A percentile compares a stretch with the other conserved stretches of the same genome.
Evolutionary conservation across 2,888 invertebrate species (phyloP).

Genomic region (Tetranychus truncatus): DNA sequence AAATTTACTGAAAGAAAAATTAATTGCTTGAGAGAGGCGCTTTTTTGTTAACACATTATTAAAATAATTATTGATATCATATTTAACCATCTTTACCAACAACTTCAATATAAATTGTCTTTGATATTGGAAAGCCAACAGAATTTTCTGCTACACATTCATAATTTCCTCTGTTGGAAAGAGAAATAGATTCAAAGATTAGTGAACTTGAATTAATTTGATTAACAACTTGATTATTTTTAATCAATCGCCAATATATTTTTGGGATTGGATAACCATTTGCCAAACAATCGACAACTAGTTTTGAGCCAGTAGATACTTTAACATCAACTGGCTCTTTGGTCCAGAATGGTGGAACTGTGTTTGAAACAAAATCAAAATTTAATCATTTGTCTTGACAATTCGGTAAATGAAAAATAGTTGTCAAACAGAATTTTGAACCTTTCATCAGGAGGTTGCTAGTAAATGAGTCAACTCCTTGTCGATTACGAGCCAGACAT

Average conservation of each 20-base stretch:
- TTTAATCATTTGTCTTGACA: not conserved
- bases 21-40: conserved; percentile 1
- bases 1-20: not conserved
- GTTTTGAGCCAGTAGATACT: conserved; percentile 18
- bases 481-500: conserved; percentile 20
- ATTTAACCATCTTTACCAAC: conserved; percentile 14
- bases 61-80: not conserved
- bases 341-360: conserved; percentile 25
- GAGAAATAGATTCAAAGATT: not conserved
- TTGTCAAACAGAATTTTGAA: not conserved
- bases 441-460: not conserved
- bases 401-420: not conserved
- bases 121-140: conserved; percentile 17
- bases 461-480: conserved; percentile 20
- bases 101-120: conserved; percentile 17
- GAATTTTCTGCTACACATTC: conserved; percentile 20
- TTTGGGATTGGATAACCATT: conserved; percentile 21
- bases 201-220: not conserved
- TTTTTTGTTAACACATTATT: not conserved
- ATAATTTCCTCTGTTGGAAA: conserved; percentile 10
- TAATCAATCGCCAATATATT: conserved; percentile 20
- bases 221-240: not conserved
- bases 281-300: conserved; percentile 10
- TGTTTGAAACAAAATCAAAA: not conserved
- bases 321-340: conserved; percentile 21